Evolutionary conservation across 2,113 vertebrate species (phyloP).

Genomic region (Corvus moneduloides): DNA sequence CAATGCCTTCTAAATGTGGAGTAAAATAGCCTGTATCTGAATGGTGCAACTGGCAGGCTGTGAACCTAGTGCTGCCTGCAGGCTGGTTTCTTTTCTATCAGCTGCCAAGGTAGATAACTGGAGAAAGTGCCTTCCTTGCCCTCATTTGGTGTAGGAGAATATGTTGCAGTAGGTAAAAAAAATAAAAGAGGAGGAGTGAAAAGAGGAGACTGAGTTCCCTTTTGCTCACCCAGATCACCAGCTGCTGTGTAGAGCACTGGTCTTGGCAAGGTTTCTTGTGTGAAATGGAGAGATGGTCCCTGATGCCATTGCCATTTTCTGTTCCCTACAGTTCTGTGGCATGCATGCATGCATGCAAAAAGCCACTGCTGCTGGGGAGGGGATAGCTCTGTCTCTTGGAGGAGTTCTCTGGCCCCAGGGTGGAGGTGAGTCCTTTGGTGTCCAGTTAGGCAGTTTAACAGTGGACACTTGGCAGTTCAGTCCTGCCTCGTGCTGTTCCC

Average conservation of each 20-base stretch:
- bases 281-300: background rate
- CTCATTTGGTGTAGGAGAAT: background rate
- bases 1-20: background rate
- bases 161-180: background rate
- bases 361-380: background rate
- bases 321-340: rapidly evolving
- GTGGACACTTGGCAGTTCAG: background rate
- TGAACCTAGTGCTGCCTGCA: background rate
- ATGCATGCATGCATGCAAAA: rapidly evolving
- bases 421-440: background rate
- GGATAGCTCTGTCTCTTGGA: background rate
- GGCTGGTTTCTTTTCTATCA: background rate
- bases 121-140: background rate
- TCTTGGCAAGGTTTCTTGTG: background rate
- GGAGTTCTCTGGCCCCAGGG: background rate
- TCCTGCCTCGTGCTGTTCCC: rapidly evolving
- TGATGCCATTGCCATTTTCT: background rate
- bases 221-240: background rate
- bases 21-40: background rate
- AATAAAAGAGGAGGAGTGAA: background rate
- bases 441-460: background rate
- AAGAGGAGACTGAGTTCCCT: background rate
- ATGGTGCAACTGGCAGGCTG: background rate
- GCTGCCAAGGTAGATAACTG: background rate
- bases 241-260: background rate